Evolutionary conservation across 2,888 invertebrate genomes (phyloP), one percentile per base, ranked within the genome.

Genomic region (Pammene aurita): DNA sequence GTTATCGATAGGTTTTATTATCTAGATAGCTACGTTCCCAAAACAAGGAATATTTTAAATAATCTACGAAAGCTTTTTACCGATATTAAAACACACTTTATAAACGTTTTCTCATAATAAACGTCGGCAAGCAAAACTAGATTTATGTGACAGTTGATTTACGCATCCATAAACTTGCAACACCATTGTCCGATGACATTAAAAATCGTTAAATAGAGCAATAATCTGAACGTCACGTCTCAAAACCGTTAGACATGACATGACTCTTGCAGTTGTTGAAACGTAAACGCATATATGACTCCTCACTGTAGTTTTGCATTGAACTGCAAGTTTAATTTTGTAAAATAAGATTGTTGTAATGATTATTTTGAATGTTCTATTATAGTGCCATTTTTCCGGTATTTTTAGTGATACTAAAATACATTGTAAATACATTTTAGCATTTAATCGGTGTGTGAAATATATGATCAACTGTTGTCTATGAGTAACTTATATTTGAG

Each of bases 131-230:
- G 77, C 79, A 78, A 77, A 80, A 80, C 76, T 73, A 75, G 82
- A 89, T 89, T 89, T 88, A 90, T 84, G 83, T 77, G 76, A 65
- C 61, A 72, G 81, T 83, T 89, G 90, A 90, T 90, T 90, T 90
- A 90, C 82, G 78, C 76, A 74, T 62, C 83, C 80, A 85, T 89
- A 89, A 89, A 89, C 78, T 82, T 72, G 81, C 83, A 84, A 82
- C 83, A 84, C 85, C 77, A 87, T 90, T 88, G 86, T 88, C 77
- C 81, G 84, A 81, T 86, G 84, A 86, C 83, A 79, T 84, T 86
- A 83, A 77, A 78, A 83, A 84, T 84, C 80, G 81, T 88, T 89
- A 89, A 91, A 90, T 88, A 87, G 84, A 83, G 85, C 85, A 88
- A 88, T 85, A 86, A 83, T 84, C 74, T 77, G 77, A 84, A 84